phyloP scores from a whole-genome alignment of 2,888 invertebrate species.

The Parapristionchus giblindavisi region DNA sequence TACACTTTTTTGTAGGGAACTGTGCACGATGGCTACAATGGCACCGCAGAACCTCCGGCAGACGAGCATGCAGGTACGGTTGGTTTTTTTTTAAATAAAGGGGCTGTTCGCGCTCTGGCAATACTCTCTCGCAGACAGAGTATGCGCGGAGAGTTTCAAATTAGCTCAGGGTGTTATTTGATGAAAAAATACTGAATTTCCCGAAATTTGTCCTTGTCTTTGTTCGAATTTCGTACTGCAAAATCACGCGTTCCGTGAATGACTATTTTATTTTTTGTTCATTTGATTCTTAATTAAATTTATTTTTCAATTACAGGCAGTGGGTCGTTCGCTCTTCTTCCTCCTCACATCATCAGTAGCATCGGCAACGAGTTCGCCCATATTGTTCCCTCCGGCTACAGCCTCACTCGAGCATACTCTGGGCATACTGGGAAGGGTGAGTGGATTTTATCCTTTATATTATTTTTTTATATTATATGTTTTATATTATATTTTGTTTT shows the following conservation, averaged over 20 bases:
- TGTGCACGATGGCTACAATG: conserved; percentile 6
- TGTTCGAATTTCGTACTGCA: too few relatives aligned
- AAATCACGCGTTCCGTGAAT: too few relatives aligned
- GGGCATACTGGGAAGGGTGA: conserved; percentile 47
- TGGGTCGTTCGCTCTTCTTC: conserved; percentile 51
- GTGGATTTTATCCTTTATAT: too few relatives aligned
- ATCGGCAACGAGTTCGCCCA: conserved; percentile 22
- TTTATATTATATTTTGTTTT: too few relatives aligned
- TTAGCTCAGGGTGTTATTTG: too few relatives aligned
- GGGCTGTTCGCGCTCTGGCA: neutral
- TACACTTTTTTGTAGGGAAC: conserved; percentile 1
- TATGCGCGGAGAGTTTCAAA: neutral
- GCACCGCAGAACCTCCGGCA: conserved; percentile 6
- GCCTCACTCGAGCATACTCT: conserved; percentile 44
- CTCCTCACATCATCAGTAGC: conserved; percentile 45
- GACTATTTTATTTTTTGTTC: neutral
- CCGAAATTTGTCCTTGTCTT: neutral
- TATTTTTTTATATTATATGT: too few relatives aligned
- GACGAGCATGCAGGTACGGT: conserved; percentile 15
- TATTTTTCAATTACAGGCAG: conserved; percentile 38
- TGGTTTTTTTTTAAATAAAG: neutral
- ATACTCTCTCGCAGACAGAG: neutral
- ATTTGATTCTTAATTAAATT: neutral
- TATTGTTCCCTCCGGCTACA: conserved; percentile 50
- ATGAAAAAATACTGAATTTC: too few relatives aligned